These are phyloP conservation scores for Pitangus sulphuratus DNA, from an alignment of 2,797 vertebrate genomes.

Conservation along the genomic window DNA sequence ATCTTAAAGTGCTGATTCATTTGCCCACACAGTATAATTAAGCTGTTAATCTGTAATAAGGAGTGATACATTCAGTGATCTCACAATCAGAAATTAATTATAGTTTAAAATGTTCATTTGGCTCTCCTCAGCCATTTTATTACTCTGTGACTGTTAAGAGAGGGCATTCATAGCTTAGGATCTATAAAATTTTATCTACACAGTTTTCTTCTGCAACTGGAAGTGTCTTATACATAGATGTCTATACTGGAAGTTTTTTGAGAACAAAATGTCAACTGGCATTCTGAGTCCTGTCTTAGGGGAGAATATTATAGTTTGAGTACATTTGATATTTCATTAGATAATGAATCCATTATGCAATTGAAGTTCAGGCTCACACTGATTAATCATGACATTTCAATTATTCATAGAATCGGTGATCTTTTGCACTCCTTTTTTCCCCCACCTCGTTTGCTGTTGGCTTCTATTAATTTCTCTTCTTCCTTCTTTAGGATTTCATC, in stretches of 20 bases:
- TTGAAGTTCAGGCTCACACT: constrained; percentile 40
- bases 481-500: constrained; percentile 1
- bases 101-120: neutral
- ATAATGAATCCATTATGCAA: constrained; percentile 43
- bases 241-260: neutral
- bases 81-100: constrained; percentile 49
- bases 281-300: neutral
- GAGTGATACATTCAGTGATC: constrained; percentile 31
- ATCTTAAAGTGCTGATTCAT: constrained; percentile 44
- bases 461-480: constrained; percentile 13
- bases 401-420: constrained; percentile 42
- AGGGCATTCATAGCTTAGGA: neutral
- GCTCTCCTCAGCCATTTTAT: constrained; percentile 33
- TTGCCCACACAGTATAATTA: constrained; percentile 54
- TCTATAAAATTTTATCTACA: neutral
- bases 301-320: neutral
- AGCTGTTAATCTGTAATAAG: constrained; percentile 56
- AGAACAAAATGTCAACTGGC: neutral
- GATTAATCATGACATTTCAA: constrained; percentile 51
- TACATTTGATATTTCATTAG: constrained; percentile 39
- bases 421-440: constrained; percentile 3
- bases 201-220: neutral
- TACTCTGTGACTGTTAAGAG: neutral
- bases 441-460: constrained; percentile 17
- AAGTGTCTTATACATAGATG: neutral